Base-by-base conservation (phyloP, 2,113 vertebrate species). In the Rhombomys opimus region DNA sequence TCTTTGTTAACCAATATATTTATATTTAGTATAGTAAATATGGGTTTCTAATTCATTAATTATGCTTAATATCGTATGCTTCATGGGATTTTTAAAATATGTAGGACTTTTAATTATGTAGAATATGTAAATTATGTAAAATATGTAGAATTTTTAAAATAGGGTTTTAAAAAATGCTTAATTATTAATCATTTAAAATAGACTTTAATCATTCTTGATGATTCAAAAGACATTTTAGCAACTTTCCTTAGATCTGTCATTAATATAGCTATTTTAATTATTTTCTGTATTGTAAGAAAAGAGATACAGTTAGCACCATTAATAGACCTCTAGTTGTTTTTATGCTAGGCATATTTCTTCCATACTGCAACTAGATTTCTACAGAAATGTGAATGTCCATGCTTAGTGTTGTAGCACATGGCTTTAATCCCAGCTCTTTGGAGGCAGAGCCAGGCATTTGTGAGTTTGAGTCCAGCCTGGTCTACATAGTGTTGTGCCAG, bases 211-310 rank as follows among this genome's bases (percentile, higher is more conserved):
- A 95, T 95, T 89, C 14, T 87, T 91, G 27, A 92, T 91, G 27
- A 92, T 96, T 89, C 75, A 12, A 30, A 94, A 95, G 17, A 12
- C 38, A 70, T 18, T 32, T 95, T 86, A 93, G 78, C 90, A 81
- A 85, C 50, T 90, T 95, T 86, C 2, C 13, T 87, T 89, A 30
- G 17, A 38, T 73, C 27, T 93, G 25, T 93, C 27, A 82, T 91
- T 94, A 93, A 38, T 96, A 5, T 93, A 10, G 46, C 76, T 41
- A 78, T 86, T 92, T 54, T 91, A 89, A 68, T 95, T 93, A 93
- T 57, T 89, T 89, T 92, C 73, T 57, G 61, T 68, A 52, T 92
- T 96, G 12, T 68, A 76, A 4, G 65, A 87, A 87, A 46, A 87
- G 35, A 87, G 27, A 12, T 65, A 93, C 25, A 87, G 11, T 91